A percentile compares a stretch with the other conserved stretches of the same genome.
Evolutionary conservation across 2,113 vertebrate genomes (phyloP).

Genomic region (Pterophyllum scalare): DNA sequence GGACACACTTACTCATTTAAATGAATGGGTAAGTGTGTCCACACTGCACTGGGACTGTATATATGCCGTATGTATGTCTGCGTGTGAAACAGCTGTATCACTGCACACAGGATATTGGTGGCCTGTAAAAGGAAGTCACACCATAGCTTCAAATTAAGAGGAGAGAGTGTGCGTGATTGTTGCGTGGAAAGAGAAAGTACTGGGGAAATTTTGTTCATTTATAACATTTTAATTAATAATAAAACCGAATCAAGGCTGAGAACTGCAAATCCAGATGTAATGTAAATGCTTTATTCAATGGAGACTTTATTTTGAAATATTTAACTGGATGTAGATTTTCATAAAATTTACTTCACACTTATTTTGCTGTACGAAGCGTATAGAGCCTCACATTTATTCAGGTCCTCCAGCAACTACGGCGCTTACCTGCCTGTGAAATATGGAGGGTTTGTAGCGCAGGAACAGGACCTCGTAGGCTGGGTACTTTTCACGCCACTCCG

Average conservation of each 20-base stretch:
- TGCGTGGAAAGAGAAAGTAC: not conserved
- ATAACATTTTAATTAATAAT: not conserved
- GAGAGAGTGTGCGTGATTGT: fast-evolving
- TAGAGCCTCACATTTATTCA: not conserved
- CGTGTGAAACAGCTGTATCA: not conserved
- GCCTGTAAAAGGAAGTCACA: fast-evolving
- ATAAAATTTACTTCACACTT: not conserved
- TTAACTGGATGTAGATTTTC: not conserved
- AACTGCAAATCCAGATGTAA: not conserved
- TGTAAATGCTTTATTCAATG: not conserved
- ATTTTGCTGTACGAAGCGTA: slow-evolving; percentile 30
- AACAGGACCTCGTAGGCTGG: not conserved
- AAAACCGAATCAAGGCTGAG: not conserved
- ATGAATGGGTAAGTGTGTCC: too few relatives aligned
- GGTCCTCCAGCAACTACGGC: slow-evolving; percentile 1
- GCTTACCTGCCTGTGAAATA: not conserved
- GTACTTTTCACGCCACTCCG: not conserved
- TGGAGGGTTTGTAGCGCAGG: not conserved
- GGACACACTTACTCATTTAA: too few relatives aligned
- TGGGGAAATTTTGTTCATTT: fast-evolving
- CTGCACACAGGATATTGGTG: not conserved
- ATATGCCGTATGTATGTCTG: too few relatives aligned
- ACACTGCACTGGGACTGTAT: too few relatives aligned
- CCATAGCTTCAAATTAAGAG: not conserved
- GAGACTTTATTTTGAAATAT: slow-evolving; percentile 50